phyloP scores from a whole-genome alignment of 2,797 vertebrate species.

The Lepus townsendii region DNA sequence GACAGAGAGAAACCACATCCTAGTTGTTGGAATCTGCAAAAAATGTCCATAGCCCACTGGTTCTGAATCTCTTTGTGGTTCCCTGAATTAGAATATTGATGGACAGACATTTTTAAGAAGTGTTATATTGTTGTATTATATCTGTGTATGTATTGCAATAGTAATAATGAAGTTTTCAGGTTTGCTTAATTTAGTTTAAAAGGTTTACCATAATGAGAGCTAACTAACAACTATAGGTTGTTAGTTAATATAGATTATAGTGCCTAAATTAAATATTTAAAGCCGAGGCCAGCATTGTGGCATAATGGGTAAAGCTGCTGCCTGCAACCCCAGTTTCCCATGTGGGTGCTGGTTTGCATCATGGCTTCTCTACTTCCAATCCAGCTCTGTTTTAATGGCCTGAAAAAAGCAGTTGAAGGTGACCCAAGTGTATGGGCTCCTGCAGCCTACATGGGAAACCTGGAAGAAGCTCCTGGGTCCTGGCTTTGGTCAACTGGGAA shows the following conservation, averaged over 20 bases:
- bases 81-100: not conserved
- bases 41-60: not conserved
- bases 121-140: not conserved
- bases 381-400: no score
- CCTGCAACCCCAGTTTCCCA: no score
- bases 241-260: not conserved
- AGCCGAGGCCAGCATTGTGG: not conserved
- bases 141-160: not conserved
- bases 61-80: not conserved
- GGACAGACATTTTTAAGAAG: not conserved
- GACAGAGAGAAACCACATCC: not conserved
- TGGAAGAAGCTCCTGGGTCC: no score
- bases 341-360: no score
- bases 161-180: no score
- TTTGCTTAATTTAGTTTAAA: constrained; percentile 41
- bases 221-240: not conserved
- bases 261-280: constrained; percentile 61
- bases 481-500: no score
- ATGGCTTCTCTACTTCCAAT: no score
- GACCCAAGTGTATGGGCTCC: no score
- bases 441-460: no score
- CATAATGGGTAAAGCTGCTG: no score
- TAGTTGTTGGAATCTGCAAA: constrained; percentile 2
- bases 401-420: no score
- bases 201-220: constrained; percentile 6